Conservation (phyloP, 2,113 vertebrate genomes). For the Mirza zaza region DNA sequence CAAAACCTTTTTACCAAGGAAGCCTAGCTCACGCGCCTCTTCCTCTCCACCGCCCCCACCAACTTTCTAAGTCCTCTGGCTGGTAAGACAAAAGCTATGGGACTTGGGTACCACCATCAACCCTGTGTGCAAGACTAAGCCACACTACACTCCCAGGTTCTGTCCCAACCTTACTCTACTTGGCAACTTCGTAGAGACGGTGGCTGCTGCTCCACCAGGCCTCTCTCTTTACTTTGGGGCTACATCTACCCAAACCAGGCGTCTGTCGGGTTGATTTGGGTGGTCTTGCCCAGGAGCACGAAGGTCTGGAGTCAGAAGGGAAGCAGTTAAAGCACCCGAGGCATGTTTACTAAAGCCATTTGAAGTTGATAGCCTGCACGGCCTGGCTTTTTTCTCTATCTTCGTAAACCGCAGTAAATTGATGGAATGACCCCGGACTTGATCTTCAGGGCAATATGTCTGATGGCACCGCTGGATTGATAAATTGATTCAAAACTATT, state of each 20-base stretch:
- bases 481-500: conserved; percentile 99
- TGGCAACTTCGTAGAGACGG: not conserved
- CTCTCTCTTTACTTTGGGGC: not conserved
- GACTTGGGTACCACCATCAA: not conserved
- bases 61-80: not conserved
- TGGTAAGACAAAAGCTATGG: conserved; percentile 15
- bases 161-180: not conserved
- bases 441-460: conserved; percentile 98
- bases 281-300: conserved; percentile 59
- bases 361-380: conserved; percentile 89
- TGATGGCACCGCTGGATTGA: conserved; percentile 99
- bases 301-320: conserved; percentile 82
- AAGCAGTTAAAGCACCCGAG: conserved; percentile 92
- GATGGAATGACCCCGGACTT: conserved; percentile 99
- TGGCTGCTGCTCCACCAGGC: not conserved
- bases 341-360: conserved; percentile 95
- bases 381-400: conserved; percentile 88
- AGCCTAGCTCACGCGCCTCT: not conserved
- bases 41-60: not conserved
- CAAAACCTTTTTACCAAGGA: conserved; percentile 62
- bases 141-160: not conserved
- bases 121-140: not conserved
- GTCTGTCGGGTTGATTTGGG: conserved; percentile 11
- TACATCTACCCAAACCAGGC: not conserved
- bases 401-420: conserved; percentile 94